These are phyloP conservation scores for Coptotermes formosanus DNA, from an alignment of 1,140 invertebrate genomes.

Conservation along the genomic window DNA sequence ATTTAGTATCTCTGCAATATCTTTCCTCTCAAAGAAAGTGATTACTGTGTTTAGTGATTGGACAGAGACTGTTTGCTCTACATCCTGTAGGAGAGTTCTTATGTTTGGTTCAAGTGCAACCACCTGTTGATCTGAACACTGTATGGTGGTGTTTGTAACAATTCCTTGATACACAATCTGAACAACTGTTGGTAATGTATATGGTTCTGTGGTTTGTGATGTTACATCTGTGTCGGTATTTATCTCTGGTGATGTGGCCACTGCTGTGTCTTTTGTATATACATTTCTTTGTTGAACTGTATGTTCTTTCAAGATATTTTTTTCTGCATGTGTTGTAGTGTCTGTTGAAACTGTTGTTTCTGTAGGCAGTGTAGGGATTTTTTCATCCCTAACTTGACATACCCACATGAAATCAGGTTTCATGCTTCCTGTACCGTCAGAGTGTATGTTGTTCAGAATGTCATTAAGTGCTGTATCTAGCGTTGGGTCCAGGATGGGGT, in stretches of 20 bases:
- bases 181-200: neutral
- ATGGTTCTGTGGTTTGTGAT: no score
- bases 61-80: neutral
- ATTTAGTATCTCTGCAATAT: neutral
- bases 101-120: neutral
- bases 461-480: neutral
- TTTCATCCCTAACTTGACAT: neutral
- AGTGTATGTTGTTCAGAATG: neutral
- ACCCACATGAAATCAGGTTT: neutral
- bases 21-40: neutral
- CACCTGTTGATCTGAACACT: neutral
- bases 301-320: no score
- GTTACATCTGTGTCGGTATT: no score
- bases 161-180: neutral
- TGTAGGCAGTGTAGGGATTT: no score
- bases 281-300: neutral
- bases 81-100: neutral
- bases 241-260: neutral
- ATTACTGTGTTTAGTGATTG: neutral
- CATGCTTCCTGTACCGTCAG: neutral
- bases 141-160: neutral
- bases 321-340: no score
- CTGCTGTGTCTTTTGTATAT: neutral
- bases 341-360: no score
- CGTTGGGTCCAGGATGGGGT: neutral